phyloP scores from a whole-genome alignment of 2,888 invertebrate genomes.

The Cephus sareptanus region DNA sequence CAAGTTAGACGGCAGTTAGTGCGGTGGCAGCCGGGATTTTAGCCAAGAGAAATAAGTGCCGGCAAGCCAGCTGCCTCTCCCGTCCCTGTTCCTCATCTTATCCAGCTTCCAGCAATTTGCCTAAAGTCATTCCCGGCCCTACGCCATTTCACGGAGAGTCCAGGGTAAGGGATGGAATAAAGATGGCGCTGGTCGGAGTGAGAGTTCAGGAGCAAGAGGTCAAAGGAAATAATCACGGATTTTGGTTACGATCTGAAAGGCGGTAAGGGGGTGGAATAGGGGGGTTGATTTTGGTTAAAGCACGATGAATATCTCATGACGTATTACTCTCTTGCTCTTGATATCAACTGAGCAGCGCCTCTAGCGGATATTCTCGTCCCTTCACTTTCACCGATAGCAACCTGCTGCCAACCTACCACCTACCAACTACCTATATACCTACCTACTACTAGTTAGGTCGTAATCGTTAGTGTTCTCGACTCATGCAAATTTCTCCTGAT shows the following conservation, averaged over 20 bases:
- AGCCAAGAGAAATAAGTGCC: slow-evolving; percentile 1
- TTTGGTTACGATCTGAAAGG: not conserved
- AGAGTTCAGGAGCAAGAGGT: not conserved
- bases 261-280: not conserved
- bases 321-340: not conserved
- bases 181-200: not conserved
- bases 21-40: slow-evolving; percentile 3
- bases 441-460: not conserved
- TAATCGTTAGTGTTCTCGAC: slow-evolving; percentile 5
- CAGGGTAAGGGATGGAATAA: not conserved
- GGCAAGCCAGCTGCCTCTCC: not conserved
- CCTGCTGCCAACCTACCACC: not conserved
- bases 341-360: not conserved
- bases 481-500: slow-evolving; percentile 6
- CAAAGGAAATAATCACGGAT: not conserved
- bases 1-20: not conserved
- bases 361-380: not conserved
- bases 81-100: not conserved
- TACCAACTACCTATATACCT: not conserved
- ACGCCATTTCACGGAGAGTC: not conserved
- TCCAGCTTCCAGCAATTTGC: not conserved
- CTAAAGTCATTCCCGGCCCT: not conserved
- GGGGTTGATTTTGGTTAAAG: not conserved
- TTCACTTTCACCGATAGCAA: not conserved
- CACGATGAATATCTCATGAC: slow-evolving; percentile 5